Conservation (phyloP, 2,113 vertebrate species). For the Willisornis vidua region DNA sequence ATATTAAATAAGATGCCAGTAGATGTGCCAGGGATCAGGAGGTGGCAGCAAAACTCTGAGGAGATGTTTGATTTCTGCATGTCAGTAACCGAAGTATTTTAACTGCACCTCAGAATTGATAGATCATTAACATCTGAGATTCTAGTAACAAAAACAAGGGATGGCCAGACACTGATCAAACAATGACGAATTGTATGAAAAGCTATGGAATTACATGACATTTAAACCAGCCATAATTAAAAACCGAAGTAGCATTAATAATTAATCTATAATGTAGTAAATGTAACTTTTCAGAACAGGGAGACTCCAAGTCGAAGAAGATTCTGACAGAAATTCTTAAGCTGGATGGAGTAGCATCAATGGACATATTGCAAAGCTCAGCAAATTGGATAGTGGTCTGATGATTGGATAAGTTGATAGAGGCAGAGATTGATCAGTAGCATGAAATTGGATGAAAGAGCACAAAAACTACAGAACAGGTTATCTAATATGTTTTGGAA, state of each 20-base stretch:
- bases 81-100: neutral
- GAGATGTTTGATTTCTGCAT: neutral
- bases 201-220: neutral
- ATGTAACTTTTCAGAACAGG: neutral
- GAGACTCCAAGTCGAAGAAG: neutral
- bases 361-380: neutral
- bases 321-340: neutral
- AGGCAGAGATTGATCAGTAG: neutral
- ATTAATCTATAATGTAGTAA: neutral
- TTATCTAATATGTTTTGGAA: neutral
- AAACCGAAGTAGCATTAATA: neutral
- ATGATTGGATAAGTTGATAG: neutral
- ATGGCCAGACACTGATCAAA: neutral
- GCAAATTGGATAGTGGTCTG: neutral
- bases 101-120: neutral
- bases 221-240: neutral
- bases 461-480: neutral
- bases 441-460: neutral
- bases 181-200: neutral
- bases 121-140: neutral
- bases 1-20: neutral
- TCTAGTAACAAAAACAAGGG: neutral
- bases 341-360: neutral
- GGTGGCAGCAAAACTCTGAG: constrained; percentile 39
- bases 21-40: constrained; percentile 2